Evolutionary conservation across 35 echinoderm and acorn worm species (phyloP).

Genomic region (Hemicentrotus pulcherrimus): DNA sequence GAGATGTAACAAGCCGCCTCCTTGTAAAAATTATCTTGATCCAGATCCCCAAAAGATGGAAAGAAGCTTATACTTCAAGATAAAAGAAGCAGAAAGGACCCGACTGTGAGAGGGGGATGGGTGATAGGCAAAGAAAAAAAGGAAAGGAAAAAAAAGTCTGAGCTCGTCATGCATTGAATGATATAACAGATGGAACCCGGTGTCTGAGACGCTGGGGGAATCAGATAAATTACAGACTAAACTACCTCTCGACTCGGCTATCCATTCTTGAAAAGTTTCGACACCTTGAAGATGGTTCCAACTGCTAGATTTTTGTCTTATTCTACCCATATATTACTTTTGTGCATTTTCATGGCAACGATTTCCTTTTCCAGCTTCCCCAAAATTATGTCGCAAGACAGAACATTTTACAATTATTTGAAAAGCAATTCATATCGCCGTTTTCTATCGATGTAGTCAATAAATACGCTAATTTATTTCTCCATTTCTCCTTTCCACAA

Average conservation of each 20-base stretch:
- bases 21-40: not conserved
- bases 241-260: not conserved
- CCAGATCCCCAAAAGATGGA: not conserved
- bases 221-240: not conserved
- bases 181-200: not conserved
- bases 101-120: not conserved
- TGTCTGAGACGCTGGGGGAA: not conserved
- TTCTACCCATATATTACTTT: too few species aligned
- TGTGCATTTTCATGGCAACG: too few species aligned
- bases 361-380: too few species aligned
- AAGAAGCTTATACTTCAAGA: not conserved
- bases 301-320: not conserved
- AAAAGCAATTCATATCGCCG: too few species aligned
- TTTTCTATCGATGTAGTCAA: too few species aligned
- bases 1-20: not conserved
- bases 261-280: not conserved
- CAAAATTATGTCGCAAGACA: too few species aligned
- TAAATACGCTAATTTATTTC: too few species aligned
- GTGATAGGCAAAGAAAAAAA: not conserved
- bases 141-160: too few species aligned
- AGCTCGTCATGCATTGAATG: not conserved
- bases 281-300: not conserved
- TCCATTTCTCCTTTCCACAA: too few species aligned
- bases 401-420: too few species aligned
- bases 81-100: not conserved